Percentiles rank a stretch among this genome's conserved stretches.
phyloP scores from a whole-genome alignment of 2,113 vertebrate genomes.

The Mesocricetus auratus region DNA sequence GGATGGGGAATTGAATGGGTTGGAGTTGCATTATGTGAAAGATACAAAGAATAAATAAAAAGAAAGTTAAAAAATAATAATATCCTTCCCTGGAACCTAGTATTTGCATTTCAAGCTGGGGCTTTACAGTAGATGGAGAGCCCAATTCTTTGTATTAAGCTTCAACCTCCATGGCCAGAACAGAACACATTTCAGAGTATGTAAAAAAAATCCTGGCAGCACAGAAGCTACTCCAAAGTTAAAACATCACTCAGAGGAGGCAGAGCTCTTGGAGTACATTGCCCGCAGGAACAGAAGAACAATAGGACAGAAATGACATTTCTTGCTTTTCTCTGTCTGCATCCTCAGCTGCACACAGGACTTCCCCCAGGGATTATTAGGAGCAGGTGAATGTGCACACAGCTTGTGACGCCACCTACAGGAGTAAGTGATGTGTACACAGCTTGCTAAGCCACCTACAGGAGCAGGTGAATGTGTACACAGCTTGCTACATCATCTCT shows the following conservation, averaged over 20 bases:
- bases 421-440: not conserved
- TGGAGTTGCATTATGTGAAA: not conserved
- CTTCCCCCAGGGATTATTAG: conserved; percentile 31
- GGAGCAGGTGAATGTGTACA: not conserved
- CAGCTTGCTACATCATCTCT: not conserved
- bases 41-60: not conserved
- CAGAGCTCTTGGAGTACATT: not conserved
- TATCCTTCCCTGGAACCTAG: not conserved
- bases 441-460: not conserved
- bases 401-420: not conserved
- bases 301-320: conserved; percentile 44
- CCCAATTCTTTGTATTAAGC: conserved; percentile 47
- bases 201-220: conserved; percentile 34
- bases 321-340: not conserved
- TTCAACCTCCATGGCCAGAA: not conserved
- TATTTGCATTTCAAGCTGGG: conserved; percentile 70
- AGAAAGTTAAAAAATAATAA: not conserved
- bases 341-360: not conserved
- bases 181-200: conserved; percentile 35
- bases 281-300: not conserved
- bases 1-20: not conserved
- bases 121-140: conserved; percentile 44
- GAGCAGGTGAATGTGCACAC: not conserved
- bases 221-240: not conserved
- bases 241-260: not conserved